Conservation (phyloP, 2,113 vertebrate species). For the Leuciscus idus region DNA sequence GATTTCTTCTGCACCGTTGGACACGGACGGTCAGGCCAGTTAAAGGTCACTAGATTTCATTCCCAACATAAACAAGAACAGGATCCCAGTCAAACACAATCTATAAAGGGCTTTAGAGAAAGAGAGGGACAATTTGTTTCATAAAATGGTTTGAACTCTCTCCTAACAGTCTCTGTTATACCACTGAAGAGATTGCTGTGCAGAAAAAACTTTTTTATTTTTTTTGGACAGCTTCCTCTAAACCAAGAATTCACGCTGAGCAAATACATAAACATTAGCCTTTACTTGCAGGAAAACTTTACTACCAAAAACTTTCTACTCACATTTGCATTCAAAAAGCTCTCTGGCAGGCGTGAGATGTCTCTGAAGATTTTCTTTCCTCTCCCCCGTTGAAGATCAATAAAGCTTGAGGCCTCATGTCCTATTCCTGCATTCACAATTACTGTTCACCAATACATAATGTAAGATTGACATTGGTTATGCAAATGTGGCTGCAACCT, state of each 20-base stretch:
- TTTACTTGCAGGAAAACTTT: not conserved
- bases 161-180: not conserved
- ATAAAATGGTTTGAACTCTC: not conserved
- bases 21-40: slow-evolving; percentile 15
- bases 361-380: not conserved
- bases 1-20: slow-evolving; percentile 18
- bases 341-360: not conserved
- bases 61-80: not conserved
- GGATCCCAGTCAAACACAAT: not conserved
- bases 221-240: not conserved
- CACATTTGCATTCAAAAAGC: slow-evolving; percentile 8
- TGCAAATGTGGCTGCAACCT: not conserved
- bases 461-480: not conserved
- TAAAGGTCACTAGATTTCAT: slow-evolving; percentile 21
- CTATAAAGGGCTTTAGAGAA: not conserved
- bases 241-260: not conserved
- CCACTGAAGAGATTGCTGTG: not conserved
- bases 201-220: not conserved
- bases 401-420: not conserved
- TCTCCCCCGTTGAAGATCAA: not conserved
- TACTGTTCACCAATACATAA: not conserved
- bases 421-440: not conserved
- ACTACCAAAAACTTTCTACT: not conserved
- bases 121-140: not conserved
- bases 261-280: slow-evolving; percentile 19